phyloP scores from a whole-genome alignment of 1,140 invertebrate genomes.

The Sminthurinus signatus region DNA sequence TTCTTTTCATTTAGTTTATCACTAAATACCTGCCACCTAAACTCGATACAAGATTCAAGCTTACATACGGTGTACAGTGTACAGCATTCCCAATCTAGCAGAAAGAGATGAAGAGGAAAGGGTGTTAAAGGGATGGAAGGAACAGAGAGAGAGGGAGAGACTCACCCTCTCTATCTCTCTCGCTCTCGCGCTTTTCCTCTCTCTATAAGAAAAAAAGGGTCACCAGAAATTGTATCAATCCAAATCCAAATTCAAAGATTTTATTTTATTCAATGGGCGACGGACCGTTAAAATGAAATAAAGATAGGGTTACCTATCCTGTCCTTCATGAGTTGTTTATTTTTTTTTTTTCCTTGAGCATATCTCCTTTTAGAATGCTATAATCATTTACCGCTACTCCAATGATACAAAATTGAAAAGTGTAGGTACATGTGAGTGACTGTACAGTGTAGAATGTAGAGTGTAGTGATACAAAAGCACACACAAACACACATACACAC shows the following conservation, averaged over 20 bases:
- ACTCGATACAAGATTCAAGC: not conserved
- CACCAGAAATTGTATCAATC: constrained; percentile 33
- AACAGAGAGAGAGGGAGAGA: not conserved
- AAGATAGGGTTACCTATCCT: constrained; percentile 38
- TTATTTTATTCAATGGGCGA: too few relatives aligned
- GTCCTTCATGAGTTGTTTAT: constrained; percentile 15
- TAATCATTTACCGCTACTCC: constrained; percentile 31
- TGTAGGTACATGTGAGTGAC: too few relatives aligned
- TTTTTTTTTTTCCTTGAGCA: not conserved
- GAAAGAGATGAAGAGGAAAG: not conserved
- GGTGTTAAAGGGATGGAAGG: constrained; percentile 1
- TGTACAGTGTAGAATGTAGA: too few relatives aligned
- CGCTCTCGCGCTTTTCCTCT: too few relatives aligned
- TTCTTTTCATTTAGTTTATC: too few relatives aligned
- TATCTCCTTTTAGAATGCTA: constrained; percentile 8
- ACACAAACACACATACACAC: not conserved
- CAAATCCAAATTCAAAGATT: constrained; percentile 26
- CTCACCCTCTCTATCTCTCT: too few relatives aligned
- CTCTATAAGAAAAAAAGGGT: constrained; percentile 26
- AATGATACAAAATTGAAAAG: not conserved
- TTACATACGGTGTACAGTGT: too few relatives aligned
- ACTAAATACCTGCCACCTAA: constrained; percentile 6
- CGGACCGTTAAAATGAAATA: constrained; percentile 40
- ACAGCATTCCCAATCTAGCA: too few relatives aligned
- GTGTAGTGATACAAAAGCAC: too few relatives aligned